Base-by-base conservation (phyloP, 1,140 invertebrate genomes). In the Chlorops oryzae region DNA sequence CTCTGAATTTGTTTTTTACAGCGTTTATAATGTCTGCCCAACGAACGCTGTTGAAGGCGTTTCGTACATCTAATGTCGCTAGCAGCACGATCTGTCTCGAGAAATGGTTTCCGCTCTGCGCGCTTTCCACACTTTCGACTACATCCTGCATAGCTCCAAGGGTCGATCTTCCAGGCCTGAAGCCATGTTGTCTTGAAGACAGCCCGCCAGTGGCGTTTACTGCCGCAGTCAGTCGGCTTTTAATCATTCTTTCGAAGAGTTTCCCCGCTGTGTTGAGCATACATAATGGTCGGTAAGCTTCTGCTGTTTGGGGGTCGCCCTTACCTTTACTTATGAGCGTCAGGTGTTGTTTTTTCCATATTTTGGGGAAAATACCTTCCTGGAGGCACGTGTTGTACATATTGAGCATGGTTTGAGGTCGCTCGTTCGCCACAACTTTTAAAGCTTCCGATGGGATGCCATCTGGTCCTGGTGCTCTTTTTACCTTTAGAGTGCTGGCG, bases 1-100 rank as follows among this genome's bases (percentile, higher is more conserved):
- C 55, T 34, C 62, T 64, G 32, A 61, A 59, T n/a, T 56, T 59
- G 43, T 62, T 62, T 43, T 47, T 52, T 2, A 60, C 50, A 42
- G n/a, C n/a, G n/a, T n/a, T n/a, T n/a, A n/a, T n/a, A n/a, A n/a
- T n/a, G n/a, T n/a, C n/a, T n/a, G n/a, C n/a, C n/a, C n/a, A n/a
- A n/a, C n/a, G n/a, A n/a, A n/a, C n/a, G n/a, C n/a, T n/a, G n/a
- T n/a, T n/a, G n/a, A n/a, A n/a, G n/a, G n/a, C n/a, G n/a, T n/a
- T n/a, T n/a, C n/a, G n/a, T n/a, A n/a, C n/a, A n/a, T 63, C 59
- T 3, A 63, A 24, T 0, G 59, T 58, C 25, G 54, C 51, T n/a
- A 58, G 23, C 40, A 62, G 62, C n/a, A n/a, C n/a, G n/a, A n/a
- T n/a, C n/a, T n/a, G n/a, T n/a, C n/a, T n/a, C n/a, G n/a, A n/a